Base-by-base conservation (phyloP, 2,113 vertebrate species). In the Beaufortia kweichowensis region DNA sequence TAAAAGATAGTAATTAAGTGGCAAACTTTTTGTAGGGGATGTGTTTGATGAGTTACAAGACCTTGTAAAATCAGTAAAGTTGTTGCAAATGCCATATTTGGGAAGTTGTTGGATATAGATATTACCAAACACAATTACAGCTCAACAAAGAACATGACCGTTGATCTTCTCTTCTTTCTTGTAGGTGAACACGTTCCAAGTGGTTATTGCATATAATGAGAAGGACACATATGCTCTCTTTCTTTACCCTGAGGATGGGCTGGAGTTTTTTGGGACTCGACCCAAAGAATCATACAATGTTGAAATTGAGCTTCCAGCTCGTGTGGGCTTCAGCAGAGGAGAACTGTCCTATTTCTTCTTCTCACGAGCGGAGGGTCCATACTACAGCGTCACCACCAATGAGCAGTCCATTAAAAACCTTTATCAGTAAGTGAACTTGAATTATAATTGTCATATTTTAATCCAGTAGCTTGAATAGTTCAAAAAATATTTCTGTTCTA, bases 161-260 rank as follows among this genome's bases (percentile, higher is more conserved):
- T 19, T 61, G 39, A 19, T 31, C 48, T 28, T 67, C 21, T 76
- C 31, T 55, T 39, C 60, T 8, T 62, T 59, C 56, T 14, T 55
- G 35, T 33, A 99, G 97, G 81, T 93, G 76, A 99, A 99, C 83
- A 99, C 96, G 3, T 99, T 99, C 91, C 97, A 99, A 87, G 93
- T 90, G 0, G 94, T 95, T 15, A 62, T 98, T 68, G 95, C 92
- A 24, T 98, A 92, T 2, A 86, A 95, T 17, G 91, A 92, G 3
- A 90, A 86, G 0, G 90, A 98, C 75, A 90, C 94, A 6, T 98
- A 95, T 1, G 87, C 88, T 46, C 85, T 98, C 81, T 96, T 97
- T 90, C 93, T 99, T 3, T 99, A 99, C 81, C 97, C 97, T 0
- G 62, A 86, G 0, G 91, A 89, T 0, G 94, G 96, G 60, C 88